These are phyloP conservation scores for Spongia lamella DNA, from an alignment of 37 sponge, comb jelly and placozoan genomes.

Conservation along the genomic window DNA sequence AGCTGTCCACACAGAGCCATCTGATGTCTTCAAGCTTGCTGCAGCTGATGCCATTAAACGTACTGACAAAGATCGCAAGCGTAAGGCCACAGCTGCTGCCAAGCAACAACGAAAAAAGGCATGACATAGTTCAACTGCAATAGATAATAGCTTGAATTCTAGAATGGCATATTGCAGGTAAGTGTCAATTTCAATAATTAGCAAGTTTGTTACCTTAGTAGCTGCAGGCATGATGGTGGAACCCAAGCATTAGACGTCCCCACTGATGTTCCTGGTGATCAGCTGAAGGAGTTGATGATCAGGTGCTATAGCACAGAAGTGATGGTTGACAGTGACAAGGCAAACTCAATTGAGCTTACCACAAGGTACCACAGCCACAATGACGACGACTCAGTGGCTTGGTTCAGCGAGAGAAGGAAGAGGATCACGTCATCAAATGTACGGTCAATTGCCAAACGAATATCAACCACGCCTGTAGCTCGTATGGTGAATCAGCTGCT, in stretches of 20 bases:
- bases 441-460: slow-evolving; percentile 6
- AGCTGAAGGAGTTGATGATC: neutral
- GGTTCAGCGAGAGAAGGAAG: neutral
- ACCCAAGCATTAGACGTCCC: slow-evolving; percentile 10
- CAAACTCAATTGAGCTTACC: neutral
- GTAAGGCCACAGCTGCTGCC: neutral
- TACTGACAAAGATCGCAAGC: neutral
- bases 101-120: neutral
- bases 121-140: too few relatives aligned
- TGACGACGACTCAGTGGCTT: too few relatives aligned
- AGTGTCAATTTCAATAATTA: too few relatives aligned
- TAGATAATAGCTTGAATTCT: too few relatives aligned
- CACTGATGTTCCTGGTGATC: slow-evolving; percentile 1
- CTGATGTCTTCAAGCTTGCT: neutral
- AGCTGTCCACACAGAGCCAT: neutral
- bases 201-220: too few relatives aligned
- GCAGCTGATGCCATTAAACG: neutral
- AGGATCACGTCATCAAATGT: slow-evolving; percentile 27
- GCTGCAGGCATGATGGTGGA: neutral
- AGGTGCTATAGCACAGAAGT: slow-evolving; percentile 4
- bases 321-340: neutral
- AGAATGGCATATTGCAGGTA: too few relatives aligned
- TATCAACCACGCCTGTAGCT: slow-evolving; percentile 19
- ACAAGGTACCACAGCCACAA: slow-evolving; percentile 9
- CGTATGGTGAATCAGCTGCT: too few relatives aligned